Conservation (phyloP, 2,797 vertebrate genomes). For the Diplodus puntazzo region DNA sequence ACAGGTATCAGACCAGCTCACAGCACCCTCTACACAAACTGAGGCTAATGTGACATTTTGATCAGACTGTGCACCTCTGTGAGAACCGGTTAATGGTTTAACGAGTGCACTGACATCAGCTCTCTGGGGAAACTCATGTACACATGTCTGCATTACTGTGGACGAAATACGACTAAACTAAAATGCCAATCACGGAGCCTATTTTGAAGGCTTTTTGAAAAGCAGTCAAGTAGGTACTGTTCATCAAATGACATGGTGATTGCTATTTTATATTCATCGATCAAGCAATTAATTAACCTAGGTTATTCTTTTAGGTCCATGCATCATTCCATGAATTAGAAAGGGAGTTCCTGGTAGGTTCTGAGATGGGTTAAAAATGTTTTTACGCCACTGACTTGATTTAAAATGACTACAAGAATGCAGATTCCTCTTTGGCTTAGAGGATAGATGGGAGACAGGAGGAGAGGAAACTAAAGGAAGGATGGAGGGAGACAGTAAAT, state of each 20-base stretch:
- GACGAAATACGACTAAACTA: not conserved
- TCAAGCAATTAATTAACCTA: not conserved
- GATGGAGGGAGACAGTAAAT: conserved; percentile 32
- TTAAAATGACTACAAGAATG: not conserved
- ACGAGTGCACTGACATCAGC: not conserved
- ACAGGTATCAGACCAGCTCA: not conserved
- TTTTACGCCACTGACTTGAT: not conserved
- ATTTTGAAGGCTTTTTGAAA: not conserved
- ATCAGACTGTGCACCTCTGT: not conserved
- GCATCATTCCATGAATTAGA: not conserved
- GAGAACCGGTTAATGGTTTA: not conserved
- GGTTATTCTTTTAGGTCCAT: too few relatives aligned
- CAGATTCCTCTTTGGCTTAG: not conserved
- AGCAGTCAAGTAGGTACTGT: not conserved
- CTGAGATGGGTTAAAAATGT: not conserved
- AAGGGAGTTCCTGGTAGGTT: not conserved
- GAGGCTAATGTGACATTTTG: not conserved
- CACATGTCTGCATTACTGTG: not conserved
- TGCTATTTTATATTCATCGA: not conserved
- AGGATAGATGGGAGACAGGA: conserved; percentile 1
- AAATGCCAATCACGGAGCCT: not conserved
- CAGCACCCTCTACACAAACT: not conserved
- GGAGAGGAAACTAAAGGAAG: conserved; percentile 26
- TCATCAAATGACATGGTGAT: not conserved
- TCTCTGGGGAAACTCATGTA: not conserved